A percentile compares a stretch with the other conserved stretches of the same genome.
phyloP scores from a whole-genome alignment of 2,888 invertebrate species.

The Drosophila kuntzei region DNA sequence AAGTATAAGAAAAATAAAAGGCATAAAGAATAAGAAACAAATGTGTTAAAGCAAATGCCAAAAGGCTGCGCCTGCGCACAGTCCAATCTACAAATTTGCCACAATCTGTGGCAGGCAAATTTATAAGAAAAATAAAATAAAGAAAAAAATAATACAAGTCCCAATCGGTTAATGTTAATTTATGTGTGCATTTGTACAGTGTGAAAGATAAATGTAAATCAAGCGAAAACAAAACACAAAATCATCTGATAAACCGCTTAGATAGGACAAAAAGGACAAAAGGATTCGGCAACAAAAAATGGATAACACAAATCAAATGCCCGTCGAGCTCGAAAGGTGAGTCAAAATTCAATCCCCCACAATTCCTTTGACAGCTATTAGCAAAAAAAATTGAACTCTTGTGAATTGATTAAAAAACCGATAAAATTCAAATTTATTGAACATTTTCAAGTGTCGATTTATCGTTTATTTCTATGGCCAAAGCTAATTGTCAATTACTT shows the following conservation, averaged over 20 bases:
- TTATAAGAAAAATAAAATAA: conserved; percentile 31
- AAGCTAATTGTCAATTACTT: not conserved
- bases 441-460: not conserved
- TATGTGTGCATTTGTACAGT: conserved; percentile 47
- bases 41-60: conserved; percentile 28
- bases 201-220: conserved; percentile 58
- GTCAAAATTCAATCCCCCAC: conserved; percentile 27
- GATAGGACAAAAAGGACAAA: conserved; percentile 24
- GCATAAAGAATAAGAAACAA: conserved; percentile 29
- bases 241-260: conserved; percentile 38
- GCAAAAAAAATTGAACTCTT: not conserved
- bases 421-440: not conserved
- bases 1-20: conserved; percentile 27
- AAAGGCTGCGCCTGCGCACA: conserved; percentile 43
- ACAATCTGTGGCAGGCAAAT: conserved; percentile 27
- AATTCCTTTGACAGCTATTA: conserved; percentile 24
- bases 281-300: conserved; percentile 55
- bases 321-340: conserved; percentile 77
- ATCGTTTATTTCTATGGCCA: not conserved
- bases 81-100: conserved; percentile 15
- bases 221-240: conserved; percentile 44
- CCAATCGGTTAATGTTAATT: conserved; percentile 50
- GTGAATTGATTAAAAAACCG: not conserved
- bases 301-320: conserved; percentile 73
- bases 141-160: not conserved